Evolutionary conservation across 2,888 invertebrate species (phyloP).

Genomic region (Pristionchus entomophagus): DNA sequence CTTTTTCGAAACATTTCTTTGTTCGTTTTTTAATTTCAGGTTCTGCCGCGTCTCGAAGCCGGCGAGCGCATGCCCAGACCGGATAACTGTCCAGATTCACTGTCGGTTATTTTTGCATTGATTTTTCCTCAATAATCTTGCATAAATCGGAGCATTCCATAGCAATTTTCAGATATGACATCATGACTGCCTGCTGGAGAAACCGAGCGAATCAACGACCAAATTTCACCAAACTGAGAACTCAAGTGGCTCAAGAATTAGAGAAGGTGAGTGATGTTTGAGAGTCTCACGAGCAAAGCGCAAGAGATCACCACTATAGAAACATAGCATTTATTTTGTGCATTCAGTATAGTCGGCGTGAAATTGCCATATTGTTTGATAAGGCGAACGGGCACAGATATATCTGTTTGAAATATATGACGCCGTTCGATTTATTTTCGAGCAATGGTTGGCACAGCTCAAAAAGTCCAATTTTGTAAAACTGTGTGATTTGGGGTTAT

Average conservation of each 20-base stretch:
- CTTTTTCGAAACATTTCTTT: no score
- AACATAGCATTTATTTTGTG: no score
- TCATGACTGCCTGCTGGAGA: constrained; percentile 92
- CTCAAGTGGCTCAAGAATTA: constrained; percentile 84
- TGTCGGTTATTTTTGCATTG: constrained; percentile 80
- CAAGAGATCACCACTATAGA: no score
- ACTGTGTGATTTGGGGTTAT: no score
- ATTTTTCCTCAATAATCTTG: not conserved
- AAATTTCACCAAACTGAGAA: constrained; percentile 85
- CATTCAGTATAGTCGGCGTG: no score
- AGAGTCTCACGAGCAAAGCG: no score
- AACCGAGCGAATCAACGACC: constrained; percentile 86
- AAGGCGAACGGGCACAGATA: no score
- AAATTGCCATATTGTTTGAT: no score
- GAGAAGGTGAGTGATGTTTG: constrained; percentile 80
- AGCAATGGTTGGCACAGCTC: no score
- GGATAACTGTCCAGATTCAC: constrained; percentile 85
- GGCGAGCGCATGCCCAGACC: constrained; percentile 93
- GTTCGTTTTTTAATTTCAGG: not conserved
- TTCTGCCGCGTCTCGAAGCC: constrained; percentile 80
- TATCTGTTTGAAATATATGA: no score
- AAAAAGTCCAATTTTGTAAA: no score
- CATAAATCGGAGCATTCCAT: constrained; percentile 81
- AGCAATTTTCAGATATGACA: not conserved
- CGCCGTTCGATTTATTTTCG: no score